Evolutionary conservation across 1,140 invertebrate genomes (phyloP).

Genomic region (Halesus radiatus): DNA sequence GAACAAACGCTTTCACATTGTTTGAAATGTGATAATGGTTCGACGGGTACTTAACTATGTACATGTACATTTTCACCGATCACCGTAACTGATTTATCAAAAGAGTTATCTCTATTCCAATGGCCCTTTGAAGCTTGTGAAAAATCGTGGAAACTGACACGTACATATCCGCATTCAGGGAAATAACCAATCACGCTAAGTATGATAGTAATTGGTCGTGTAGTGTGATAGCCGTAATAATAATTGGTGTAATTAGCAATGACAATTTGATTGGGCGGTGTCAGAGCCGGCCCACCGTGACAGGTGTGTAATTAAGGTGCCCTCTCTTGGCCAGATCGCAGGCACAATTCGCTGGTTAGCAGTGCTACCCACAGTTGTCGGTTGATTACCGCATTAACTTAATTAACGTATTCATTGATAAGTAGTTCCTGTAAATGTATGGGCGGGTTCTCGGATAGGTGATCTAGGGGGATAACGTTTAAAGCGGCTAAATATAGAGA

Average conservation of each 20-base stretch:
- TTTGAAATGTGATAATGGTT: too few relatives aligned
- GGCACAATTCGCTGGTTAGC: constrained; percentile 3
- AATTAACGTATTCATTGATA: constrained; percentile 25
- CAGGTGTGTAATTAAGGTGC: constrained; percentile 28
- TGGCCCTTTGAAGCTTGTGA: too few relatives aligned
- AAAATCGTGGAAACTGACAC: too few relatives aligned
- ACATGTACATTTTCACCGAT: too few relatives aligned
- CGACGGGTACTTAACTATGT: too few relatives aligned
- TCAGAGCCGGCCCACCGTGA: constrained; percentile 12
- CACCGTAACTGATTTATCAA: too few relatives aligned
- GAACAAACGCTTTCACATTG: too few relatives aligned
- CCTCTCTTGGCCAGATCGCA: background rate
- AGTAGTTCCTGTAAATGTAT: constrained; percentile 17
- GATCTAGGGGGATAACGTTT: background rate
- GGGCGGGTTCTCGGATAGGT: background rate
- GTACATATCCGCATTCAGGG: too few relatives aligned
- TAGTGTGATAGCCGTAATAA: background rate
- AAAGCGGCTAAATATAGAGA: too few relatives aligned
- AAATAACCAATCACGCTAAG: too few relatives aligned
- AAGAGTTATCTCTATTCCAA: too few relatives aligned
- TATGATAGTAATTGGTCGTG: background rate
- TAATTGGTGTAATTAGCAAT: constrained; percentile 17
- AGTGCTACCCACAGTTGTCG: constrained; percentile 5
- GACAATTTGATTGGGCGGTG: constrained; percentile 19
- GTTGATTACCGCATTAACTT: constrained; percentile 17